Evolutionary conservation across 2,888 invertebrate genomes (phyloP), one percentile per base, ranked within the genome.

Genomic region (Dynastes maya): DNA sequence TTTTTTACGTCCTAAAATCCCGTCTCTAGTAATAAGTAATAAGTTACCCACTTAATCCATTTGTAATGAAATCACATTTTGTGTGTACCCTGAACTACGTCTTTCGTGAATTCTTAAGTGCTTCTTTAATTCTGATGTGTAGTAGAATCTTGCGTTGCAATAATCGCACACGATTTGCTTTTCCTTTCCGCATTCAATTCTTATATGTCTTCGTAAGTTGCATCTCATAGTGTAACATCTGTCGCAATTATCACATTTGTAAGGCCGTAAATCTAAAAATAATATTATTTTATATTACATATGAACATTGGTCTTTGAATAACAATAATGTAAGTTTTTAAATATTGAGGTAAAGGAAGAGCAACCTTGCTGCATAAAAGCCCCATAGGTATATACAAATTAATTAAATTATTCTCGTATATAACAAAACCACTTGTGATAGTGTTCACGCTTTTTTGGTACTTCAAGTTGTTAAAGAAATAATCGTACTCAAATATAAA

Each of bases 101-200:
- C 63, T 63, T 29, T 27, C 16, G 16, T 78, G 78, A 55, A 65
- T 64, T 40, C 45, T 71, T 51, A 78, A 40, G 49, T 79, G 79
- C 9, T 53, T 64, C 45, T 72, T 76, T 29, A 76, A 37, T 29
- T 79, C 72, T 2, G 76, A 71, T 61, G 80, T 81, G 79, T 88
- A 87, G 79, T 84, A 86, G 81, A 86, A 87, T 80, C 83, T 85
- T 76, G 82, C 84, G 27, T 81, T 79, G 80, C 90, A 91, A 70
- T 86, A 83, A 1, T 55, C 11, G 72, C 79, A 79, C 0, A 27
- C 32, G 2, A 77, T 61, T 29, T 58, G 74, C 27, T 53, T 78
- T 63, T 77, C 76, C 63, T 78, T 51, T 4, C 80, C 80, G 27
- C 80, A 80, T 71, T 80, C 80, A 37, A 76, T 53, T 70, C 75